Evolutionary conservation across 2,113 vertebrate genomes (phyloP).

Genomic region (Crotalus horridus): DNA sequence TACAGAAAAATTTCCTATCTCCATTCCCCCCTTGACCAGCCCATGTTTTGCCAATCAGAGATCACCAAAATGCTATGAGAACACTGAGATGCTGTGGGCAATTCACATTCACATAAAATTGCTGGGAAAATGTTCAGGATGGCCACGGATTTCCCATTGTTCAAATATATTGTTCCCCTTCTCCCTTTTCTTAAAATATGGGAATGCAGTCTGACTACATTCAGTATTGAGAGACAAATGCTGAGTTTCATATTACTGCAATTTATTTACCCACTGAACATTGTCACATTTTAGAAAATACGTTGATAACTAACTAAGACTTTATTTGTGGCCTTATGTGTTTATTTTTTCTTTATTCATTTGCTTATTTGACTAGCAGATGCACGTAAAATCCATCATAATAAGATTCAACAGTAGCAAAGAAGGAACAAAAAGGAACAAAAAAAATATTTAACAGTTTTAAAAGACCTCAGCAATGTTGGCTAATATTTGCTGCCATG

Average conservation of each 20-base stretch:
- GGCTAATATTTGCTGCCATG: background rate
- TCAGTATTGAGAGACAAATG: background rate
- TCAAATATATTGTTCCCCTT: background rate
- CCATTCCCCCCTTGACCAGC: too few relatives aligned
- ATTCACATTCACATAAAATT: background rate
- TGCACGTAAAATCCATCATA: background rate
- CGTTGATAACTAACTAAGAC: background rate
- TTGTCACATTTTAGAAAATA: background rate
- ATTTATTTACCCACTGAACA: background rate
- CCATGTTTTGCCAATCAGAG: too few relatives aligned
- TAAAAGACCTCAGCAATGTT: background rate
- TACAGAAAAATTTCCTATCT: too few relatives aligned
- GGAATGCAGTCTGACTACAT: background rate
- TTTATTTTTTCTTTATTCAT: background rate
- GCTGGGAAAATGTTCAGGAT: background rate
- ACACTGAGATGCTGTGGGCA: too few relatives aligned
- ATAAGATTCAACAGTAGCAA: background rate
- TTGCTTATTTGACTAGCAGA: background rate
- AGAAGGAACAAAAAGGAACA: background rate
- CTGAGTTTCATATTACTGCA: background rate
- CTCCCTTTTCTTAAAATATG: background rate
- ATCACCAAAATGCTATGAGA: too few relatives aligned
- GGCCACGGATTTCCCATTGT: background rate
- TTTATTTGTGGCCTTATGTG: background rate
- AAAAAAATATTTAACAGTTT: background rate